These are phyloP conservation scores for Anagyrus pseudococci DNA, from an alignment of 2,888 invertebrate genomes.

Conservation along the genomic window DNA sequence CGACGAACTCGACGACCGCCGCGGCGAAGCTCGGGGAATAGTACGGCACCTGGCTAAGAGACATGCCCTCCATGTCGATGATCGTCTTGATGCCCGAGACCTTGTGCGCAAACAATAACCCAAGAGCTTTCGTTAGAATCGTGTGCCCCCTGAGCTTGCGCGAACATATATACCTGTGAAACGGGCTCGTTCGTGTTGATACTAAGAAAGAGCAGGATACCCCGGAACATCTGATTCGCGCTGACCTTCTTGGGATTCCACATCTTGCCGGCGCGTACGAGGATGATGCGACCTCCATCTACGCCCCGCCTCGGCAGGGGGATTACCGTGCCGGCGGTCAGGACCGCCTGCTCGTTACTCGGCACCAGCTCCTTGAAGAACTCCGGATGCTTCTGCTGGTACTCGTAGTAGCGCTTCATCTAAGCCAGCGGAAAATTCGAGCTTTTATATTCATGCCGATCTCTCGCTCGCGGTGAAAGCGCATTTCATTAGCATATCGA, in stretches of 20 bases:
- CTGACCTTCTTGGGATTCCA: constrained; percentile 79
- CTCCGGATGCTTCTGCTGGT: constrained; percentile 70
- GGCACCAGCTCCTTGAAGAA: constrained; percentile 72
- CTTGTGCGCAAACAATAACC: constrained; percentile 44
- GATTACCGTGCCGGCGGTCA: constrained; percentile 71
- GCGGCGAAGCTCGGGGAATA: constrained; percentile 81
- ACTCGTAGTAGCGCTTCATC: constrained; percentile 78
- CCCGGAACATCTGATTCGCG: constrained; percentile 73
- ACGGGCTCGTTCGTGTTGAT: constrained; percentile 80
- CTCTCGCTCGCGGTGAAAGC: neutral
- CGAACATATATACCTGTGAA: constrained; percentile 65
- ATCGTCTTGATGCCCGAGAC: constrained; percentile 77
- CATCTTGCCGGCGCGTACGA: constrained; percentile 74
- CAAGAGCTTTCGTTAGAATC: no score
- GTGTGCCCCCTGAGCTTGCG: neutral
- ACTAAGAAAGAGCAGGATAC: constrained; percentile 73
- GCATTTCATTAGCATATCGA: neutral
- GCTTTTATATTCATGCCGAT: neutral
- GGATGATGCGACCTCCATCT: constrained; percentile 73
- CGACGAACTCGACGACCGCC: constrained; percentile 74
- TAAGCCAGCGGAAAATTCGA: constrained; percentile 51
- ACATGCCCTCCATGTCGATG: constrained; percentile 78
- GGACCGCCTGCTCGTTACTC: constrained; percentile 67
- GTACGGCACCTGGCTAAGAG: constrained; percentile 75
- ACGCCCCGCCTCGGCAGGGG: constrained; percentile 75